These are phyloP conservation scores for Empidonax traillii DNA, from an alignment of 2,113 vertebrate species.

Conservation along the genomic window DNA sequence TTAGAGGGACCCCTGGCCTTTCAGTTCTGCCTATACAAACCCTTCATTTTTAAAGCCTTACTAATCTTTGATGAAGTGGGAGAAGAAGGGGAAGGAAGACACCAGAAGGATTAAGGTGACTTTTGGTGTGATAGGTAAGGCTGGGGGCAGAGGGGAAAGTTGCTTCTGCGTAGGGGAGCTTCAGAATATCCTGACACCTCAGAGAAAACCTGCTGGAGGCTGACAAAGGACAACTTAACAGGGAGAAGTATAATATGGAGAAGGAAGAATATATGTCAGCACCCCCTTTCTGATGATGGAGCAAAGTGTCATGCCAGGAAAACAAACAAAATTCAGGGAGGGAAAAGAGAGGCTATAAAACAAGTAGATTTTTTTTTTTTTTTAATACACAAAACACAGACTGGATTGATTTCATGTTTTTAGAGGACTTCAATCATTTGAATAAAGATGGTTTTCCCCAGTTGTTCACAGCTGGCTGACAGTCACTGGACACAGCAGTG, in stretches of 20 bases:
- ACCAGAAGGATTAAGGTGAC: background rate
- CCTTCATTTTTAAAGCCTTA: background rate
- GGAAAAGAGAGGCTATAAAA: background rate
- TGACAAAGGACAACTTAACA: background rate
- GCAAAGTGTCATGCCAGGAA: slow-evolving; percentile 7
- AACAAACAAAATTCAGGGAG: background rate
- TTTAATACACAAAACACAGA: background rate
- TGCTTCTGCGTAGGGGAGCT: background rate
- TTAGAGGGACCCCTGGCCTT: background rate
- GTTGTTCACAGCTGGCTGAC: slow-evolving; percentile 18
- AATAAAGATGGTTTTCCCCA: slow-evolving; percentile 37
- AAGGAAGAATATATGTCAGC: background rate
- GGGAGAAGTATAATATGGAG: background rate
- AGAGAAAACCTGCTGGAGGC: background rate
- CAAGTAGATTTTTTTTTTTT: background rate
- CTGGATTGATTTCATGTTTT: slow-evolving; percentile 31
- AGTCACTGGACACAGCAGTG: background rate
- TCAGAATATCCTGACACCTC: background rate
- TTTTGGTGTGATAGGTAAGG: background rate
- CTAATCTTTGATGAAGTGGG: background rate
- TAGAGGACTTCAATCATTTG: background rate
- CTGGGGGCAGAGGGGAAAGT: background rate
- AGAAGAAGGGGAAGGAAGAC: background rate
- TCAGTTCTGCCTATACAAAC: background rate
- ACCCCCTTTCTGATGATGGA: background rate